Conservation (phyloP, 2,113 vertebrate genomes). For the Thermophis baileyi region DNA sequence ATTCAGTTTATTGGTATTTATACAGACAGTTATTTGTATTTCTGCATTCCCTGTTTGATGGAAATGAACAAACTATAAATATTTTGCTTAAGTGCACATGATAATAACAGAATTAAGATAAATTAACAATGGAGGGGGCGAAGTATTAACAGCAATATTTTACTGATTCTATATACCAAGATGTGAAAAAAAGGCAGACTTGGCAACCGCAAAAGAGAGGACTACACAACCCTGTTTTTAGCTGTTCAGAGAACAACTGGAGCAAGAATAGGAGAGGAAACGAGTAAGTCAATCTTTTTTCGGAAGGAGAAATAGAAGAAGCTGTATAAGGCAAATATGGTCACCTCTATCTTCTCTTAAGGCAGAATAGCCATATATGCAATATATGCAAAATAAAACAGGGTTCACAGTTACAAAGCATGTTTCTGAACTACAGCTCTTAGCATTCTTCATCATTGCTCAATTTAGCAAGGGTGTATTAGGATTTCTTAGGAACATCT, state of each 20-base stretch:
- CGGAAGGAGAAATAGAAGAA: background rate
- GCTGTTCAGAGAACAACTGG: background rate
- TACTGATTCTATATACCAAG: background rate
- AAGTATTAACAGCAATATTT: background rate
- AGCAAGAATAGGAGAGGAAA: background rate
- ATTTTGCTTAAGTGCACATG: background rate
- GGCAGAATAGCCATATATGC: background rate
- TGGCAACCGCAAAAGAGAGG: background rate
- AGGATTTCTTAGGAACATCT: background rate
- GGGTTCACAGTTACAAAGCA: background rate
- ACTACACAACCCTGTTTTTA: background rate
- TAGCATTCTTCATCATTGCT: background rate
- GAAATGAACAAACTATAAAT: background rate
- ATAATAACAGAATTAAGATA: background rate
- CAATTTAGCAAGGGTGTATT: background rate
- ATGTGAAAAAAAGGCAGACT: background rate
- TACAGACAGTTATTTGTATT: background rate
- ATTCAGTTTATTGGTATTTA: constrained; percentile 1
- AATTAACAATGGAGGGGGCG: background rate
- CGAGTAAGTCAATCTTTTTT: background rate
- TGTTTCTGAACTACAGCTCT: background rate
- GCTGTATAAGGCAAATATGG: background rate
- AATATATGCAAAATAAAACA: background rate
- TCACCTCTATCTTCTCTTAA: background rate
- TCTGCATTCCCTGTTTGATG: background rate